Evolutionary conservation across 35 echinoderm and acorn worm species (phyloP).

Genomic region (Heliocidaris erythrogramma): DNA sequence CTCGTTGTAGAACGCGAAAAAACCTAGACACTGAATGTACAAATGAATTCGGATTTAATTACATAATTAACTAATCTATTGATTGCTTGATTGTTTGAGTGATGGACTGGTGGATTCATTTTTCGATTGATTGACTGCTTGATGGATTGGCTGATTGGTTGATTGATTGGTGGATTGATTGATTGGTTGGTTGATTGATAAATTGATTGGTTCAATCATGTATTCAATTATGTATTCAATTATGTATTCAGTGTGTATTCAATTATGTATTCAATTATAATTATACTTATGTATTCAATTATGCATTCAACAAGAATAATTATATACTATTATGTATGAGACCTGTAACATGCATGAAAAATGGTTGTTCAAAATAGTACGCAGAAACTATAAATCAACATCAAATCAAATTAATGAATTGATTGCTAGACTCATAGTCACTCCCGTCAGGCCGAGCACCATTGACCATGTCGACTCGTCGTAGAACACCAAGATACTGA

Average conservation of each 20-base stretch:
- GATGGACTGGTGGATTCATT: not conserved
- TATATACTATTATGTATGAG: too few relatives aligned
- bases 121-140: not conserved
- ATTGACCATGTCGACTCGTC: not conserved
- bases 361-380: too few relatives aligned
- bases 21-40: conserved; percentile 31
- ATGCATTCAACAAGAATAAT: too few relatives aligned
- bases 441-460: not conserved
- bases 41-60: not conserved
- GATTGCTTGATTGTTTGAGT: too few relatives aligned
- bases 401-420: too few relatives aligned
- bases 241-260: too few relatives aligned
- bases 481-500: conserved; percentile 27
- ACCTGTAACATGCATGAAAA: too few relatives aligned
- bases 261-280: too few relatives aligned
- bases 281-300: too few relatives aligned
- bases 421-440: not conserved
- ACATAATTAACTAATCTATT: not conserved
- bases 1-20: conserved; percentile 34
- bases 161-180: not conserved
- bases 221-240: too few relatives aligned
- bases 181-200: not conserved
- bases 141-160: not conserved
- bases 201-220: not conserved
- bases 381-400: too few relatives aligned